Evolutionary conservation across 2,113 vertebrate genomes (phyloP).

Genomic region (Oryzias curvinotus): DNA sequence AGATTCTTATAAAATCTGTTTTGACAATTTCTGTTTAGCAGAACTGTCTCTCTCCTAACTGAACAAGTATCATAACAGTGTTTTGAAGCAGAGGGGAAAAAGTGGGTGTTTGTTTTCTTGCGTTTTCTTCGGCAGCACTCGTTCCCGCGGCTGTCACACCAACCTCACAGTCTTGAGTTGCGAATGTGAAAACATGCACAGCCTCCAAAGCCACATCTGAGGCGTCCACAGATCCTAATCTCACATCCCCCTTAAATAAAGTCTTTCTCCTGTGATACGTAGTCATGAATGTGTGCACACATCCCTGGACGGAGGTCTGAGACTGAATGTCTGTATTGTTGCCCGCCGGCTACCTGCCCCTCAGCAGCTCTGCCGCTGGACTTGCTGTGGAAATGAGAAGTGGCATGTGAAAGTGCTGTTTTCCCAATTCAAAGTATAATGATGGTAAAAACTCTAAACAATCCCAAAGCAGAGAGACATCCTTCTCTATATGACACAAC

Average conservation of each 20-base stretch:
- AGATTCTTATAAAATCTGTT: too few species aligned
- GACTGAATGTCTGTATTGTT: constrained; percentile 68
- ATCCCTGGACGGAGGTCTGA: constrained; percentile 6
- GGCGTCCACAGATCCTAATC: constrained; percentile 59
- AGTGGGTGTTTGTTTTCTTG: background rate
- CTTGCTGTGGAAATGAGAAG: constrained; percentile 68
- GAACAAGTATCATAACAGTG: too few species aligned
- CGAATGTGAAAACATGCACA: constrained; percentile 49
- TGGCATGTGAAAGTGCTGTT: constrained; percentile 77
- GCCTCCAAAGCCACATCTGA: constrained; percentile 60
- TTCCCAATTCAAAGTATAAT: constrained; percentile 62
- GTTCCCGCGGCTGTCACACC: constrained; percentile 16
- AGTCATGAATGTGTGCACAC: constrained; percentile 58
- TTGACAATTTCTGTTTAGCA: too few species aligned
- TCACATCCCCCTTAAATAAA: constrained; percentile 52
- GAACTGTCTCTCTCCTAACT: too few species aligned
- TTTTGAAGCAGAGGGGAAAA: too few species aligned
- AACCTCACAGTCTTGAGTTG: constrained; percentile 38
- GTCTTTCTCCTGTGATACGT: constrained; percentile 53
- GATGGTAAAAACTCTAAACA: constrained; percentile 63
- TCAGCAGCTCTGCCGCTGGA: constrained; percentile 26
- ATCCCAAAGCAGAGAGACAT: constrained; percentile 55
- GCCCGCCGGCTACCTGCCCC: constrained; percentile 19
- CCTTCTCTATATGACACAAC: constrained; percentile 50
- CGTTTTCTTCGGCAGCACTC: constrained; percentile 17